Conservation (phyloP, 2,888 invertebrate genomes). For the Pyrgus malvae region DNA sequence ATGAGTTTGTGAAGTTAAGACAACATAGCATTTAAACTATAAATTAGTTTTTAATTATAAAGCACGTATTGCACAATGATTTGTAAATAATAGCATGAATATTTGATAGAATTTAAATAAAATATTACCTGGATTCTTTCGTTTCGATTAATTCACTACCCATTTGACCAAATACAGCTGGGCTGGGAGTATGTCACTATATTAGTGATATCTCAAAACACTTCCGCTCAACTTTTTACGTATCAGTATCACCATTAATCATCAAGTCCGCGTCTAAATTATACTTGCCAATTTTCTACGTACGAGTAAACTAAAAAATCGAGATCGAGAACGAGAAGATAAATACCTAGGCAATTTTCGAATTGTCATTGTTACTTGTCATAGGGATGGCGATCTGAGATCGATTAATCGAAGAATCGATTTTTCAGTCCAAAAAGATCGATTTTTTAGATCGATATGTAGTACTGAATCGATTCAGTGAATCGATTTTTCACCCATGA, state of each 20-base stretch:
- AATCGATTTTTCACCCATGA: no score
- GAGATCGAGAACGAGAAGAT: neutral
- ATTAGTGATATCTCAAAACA: neutral
- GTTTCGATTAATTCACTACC: slow-evolving; percentile 68
- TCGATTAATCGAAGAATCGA: no score
- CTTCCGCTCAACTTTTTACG: neutral
- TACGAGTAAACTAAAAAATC: neutral
- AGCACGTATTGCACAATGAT: slow-evolving; percentile 12
- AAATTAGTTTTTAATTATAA: neutral
- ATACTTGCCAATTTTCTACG: slow-evolving; percentile 2
- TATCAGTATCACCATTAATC: neutral
- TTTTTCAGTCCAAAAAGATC: no score
- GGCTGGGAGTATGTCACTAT: neutral
- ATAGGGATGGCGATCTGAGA: no score
- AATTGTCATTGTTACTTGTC: no score
- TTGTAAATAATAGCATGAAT: slow-evolving; percentile 24
- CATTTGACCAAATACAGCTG: slow-evolving; percentile 51
- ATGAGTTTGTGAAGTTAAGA: neutral
- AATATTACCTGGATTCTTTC: slow-evolving; percentile 60
- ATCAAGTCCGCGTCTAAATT: slow-evolving; percentile 3
- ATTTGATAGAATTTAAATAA: slow-evolving; percentile 50
- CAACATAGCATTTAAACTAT: neutral
- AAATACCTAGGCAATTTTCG: slow-evolving; percentile 16
- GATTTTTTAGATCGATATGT: no score
- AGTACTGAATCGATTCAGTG: no score